A percentile compares a stretch with the other conserved stretches of the same genome.
Conservation (phyloP, 2,113 vertebrate genomes). For the Pangasianodon gigas region DNA sequence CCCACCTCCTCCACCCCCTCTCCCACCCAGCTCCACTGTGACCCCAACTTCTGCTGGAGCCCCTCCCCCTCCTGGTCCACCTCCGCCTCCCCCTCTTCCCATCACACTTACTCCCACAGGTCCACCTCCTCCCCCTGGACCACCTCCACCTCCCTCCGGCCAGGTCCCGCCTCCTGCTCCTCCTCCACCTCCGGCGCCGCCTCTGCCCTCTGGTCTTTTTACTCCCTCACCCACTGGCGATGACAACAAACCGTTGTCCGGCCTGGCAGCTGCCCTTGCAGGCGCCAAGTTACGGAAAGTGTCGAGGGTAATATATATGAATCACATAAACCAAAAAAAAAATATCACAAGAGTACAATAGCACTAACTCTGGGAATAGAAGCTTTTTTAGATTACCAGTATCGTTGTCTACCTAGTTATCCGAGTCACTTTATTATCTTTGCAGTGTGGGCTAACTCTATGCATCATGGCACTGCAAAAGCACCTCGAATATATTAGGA, state of each 20-base stretch:
- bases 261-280: slow-evolving; percentile 90
- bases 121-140: slow-evolving; percentile 72
- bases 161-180: slow-evolving; percentile 68
- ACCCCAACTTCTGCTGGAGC: slow-evolving; percentile 70
- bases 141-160: slow-evolving; percentile 79
- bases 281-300: slow-evolving; percentile 96
- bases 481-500: background rate
- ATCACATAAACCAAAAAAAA: background rate
- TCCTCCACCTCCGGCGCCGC: slow-evolving; percentile 85
- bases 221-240: slow-evolving; percentile 75
- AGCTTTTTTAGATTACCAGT: background rate
- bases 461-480: background rate
- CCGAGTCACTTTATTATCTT: background rate
- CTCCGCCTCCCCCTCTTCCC: slow-evolving; percentile 80
- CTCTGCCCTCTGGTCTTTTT: slow-evolving; percentile 84
- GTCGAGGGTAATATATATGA: slow-evolving; percentile 80
- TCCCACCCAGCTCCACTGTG: slow-evolving; percentile 81
- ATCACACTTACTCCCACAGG: slow-evolving; percentile 65
- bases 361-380: background rate
- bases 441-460: background rate
- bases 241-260: slow-evolving; percentile 86
- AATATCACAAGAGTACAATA: no score
- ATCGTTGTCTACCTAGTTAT: background rate
- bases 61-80: slow-evolving; percentile 65
- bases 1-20: slow-evolving; percentile 87